phyloP scores from a whole-genome alignment of 1,140 invertebrate genomes.

The Vollenhovia emeryi region DNA sequence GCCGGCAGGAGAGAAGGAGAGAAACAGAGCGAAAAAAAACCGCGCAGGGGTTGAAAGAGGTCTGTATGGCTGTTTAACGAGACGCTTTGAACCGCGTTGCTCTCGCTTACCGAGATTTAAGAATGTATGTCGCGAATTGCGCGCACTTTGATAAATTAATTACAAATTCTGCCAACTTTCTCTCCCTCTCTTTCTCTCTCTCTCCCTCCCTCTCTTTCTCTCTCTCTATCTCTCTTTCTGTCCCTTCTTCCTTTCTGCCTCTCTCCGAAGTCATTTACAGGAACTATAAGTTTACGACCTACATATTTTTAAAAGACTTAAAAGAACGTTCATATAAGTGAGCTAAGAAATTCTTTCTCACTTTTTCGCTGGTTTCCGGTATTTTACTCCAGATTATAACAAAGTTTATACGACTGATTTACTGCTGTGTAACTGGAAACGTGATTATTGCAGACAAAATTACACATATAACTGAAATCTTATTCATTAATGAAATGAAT shows the following conservation, averaged over 20 bases:
- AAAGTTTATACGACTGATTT: neutral
- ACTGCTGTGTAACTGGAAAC: neutral
- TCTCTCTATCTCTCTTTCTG: too few species aligned
- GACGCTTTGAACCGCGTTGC: conserved; percentile 27
- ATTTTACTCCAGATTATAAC: neutral
- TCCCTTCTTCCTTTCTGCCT: neutral
- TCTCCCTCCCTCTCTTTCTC: neutral
- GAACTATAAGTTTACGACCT: neutral
- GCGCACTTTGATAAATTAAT: conserved; percentile 48
- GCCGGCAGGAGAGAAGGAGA: conserved; percentile 41
- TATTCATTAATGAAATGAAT: neutral
- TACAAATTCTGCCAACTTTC: neutral
- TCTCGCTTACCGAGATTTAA: conserved; percentile 56
- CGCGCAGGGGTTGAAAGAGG: conserved; percentile 51
- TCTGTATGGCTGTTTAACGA: conserved; percentile 66
- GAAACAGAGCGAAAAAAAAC: conserved; percentile 9
- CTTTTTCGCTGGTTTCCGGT: neutral
- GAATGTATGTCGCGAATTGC: conserved; percentile 41
- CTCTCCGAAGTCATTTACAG: neutral
- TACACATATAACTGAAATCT: neutral
- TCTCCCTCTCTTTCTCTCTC: too few species aligned
- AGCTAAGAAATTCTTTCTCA: neutral
- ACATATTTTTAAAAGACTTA: neutral
- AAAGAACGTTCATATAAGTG: neutral
- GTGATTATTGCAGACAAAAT: neutral